Evolutionary conservation across 2,797 vertebrate species (phyloP), one percentile per base, ranked within the genome.

Genomic region (Falco biarmicus): DNA sequence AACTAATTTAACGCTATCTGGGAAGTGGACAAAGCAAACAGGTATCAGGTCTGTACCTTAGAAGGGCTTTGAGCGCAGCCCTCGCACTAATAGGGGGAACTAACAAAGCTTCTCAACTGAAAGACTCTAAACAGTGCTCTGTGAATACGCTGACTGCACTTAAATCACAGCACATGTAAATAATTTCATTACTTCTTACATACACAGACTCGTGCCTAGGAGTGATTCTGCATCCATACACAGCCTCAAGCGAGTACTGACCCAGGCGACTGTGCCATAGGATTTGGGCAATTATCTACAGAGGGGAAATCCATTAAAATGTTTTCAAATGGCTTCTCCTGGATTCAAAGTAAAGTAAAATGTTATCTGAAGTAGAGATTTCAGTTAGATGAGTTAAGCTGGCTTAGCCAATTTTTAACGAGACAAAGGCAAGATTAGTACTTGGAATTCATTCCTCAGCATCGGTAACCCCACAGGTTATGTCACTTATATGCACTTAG

Each of bases 151-250:
- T 15, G 61, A 37, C 61, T 43, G 48, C 13, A 12, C 32, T 47
- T 39, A 15, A 45, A 76, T 19, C 32, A 18, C 15, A 10, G 15
- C 43, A 34, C 13, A 8, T 8, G 24, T 26, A 61, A 59, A 29
- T 45, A 4, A 61, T 29, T 20, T 54, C 20, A 32, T 57, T 66
- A 50, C 20, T 79, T 8, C 9, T 20, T 31, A 39, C 10, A 41
- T 4, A 43, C 12, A 25, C 0, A 0, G 25, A 74, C 45, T 13
- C 41, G 39, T 13, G n/a, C 45, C 60, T 18, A 9, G 54, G 50
- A 28, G 20, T 37, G 43, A 63, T 34, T 76, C 15, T 31, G 32
- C 32, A 87, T 19, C 65, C 21, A 13, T 5, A 47, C 29, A 29
- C 15, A 84, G 29, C 15, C 20, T n/a, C 65, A 60, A 0, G 7